Percentiles rank a stretch among this genome's conserved stretches.
Conservation (phyloP, 2,888 invertebrate genomes). For the Acrobasis repandana region DNA sequence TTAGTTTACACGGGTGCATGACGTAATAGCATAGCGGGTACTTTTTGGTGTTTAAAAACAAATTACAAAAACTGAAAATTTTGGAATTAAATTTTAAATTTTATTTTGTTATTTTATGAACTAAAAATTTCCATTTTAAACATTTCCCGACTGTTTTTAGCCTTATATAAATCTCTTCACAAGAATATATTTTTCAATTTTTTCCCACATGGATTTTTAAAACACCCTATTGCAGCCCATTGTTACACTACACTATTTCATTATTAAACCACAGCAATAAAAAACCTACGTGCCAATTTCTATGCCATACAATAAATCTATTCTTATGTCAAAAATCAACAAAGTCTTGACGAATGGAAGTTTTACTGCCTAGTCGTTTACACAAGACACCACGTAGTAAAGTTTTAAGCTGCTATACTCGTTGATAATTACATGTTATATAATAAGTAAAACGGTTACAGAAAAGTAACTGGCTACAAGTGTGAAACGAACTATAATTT, state of each 20-base stretch:
- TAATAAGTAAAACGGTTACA: slow-evolving; percentile 11
- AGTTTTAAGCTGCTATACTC: slow-evolving; percentile 13
- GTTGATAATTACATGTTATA: slow-evolving; percentile 5
- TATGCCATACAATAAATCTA: background rate
- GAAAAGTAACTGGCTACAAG: slow-evolving; percentile 32
- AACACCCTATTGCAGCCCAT: background rate
- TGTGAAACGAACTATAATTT: slow-evolving; percentile 55
- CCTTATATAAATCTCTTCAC: no score
- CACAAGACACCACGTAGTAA: slow-evolving; percentile 1
- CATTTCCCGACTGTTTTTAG: no score
- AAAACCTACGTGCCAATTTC: background rate
- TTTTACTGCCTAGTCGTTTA: slow-evolving; percentile 5
- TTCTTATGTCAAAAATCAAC: slow-evolving; percentile 3
- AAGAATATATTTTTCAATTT: no score
- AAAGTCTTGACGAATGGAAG: background rate
- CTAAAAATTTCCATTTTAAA: no score
- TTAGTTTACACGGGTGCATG: no score
- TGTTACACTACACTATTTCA: background rate
- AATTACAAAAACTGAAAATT: no score
- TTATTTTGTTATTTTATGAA: no score
- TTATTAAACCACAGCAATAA: background rate
- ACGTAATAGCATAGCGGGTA: no score
- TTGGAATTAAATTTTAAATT: no score
- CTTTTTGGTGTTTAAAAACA: no score
- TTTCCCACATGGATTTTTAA: no score